Percentiles rank a stretch among this genome's conserved stretches.
These are phyloP conservation scores for Collichthys lucidus DNA, from an alignment of 2,113 vertebrate genomes.

Conservation along the genomic window DNA sequence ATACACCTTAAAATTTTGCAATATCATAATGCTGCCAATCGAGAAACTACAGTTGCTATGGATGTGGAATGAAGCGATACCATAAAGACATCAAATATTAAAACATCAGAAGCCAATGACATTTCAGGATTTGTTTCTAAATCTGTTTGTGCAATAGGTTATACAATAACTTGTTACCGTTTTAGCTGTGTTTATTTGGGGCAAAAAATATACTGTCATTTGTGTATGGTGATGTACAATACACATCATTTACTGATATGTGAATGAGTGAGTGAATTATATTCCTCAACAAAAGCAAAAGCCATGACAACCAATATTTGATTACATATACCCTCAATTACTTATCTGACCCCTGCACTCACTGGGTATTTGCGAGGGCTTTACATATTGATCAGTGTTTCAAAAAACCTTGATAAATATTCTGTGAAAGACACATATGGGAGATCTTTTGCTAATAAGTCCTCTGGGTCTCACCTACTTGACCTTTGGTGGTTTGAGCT, in stretches of 20 bases:
- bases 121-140: neutral
- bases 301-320: neutral
- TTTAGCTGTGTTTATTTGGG: neutral
- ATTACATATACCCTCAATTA: constrained; percentile 29
- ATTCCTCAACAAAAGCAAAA: neutral
- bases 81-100: neutral
- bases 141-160: neutral
- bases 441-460: constrained; percentile 56
- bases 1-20: neutral
- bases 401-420: constrained; percentile 33
- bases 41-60: too few relatives aligned
- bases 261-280: neutral
- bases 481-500: constrained; percentile 56
- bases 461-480: constrained; percentile 55
- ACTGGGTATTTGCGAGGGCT: constrained; percentile 14
- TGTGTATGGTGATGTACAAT: neutral
- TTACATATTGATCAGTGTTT: constrained; percentile 46
- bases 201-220: neutral
- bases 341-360: constrained; percentile 22
- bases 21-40: neutral
- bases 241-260: neutral
- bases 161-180: neutral
- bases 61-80: neutral
- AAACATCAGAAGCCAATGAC: neutral
- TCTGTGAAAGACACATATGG: constrained; percentile 39